These are phyloP conservation scores for Cyphomyrus plagiostoma DNA, from an alignment of 2,113 vertebrate genomes.

Conservation along the genomic window DNA sequence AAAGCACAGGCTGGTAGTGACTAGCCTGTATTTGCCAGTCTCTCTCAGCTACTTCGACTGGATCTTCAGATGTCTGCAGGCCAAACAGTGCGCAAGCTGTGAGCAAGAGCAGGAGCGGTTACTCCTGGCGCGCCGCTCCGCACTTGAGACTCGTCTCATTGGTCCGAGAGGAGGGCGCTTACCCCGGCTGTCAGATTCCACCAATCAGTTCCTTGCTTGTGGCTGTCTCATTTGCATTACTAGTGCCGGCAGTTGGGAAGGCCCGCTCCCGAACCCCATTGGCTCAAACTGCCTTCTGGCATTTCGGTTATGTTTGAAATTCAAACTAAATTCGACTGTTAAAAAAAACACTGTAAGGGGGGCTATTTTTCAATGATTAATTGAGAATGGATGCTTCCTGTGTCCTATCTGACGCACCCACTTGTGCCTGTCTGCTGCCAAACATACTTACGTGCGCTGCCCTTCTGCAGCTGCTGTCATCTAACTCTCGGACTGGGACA, in stretches of 20 bases:
- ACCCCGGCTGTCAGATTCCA: not conserved
- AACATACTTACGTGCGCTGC: not conserved
- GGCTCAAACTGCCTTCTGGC: conserved; percentile 2
- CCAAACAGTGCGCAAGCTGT: not conserved
- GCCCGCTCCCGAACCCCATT: not conserved
- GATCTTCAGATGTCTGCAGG: not conserved
- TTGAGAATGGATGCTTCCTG: not conserved
- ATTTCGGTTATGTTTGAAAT: conserved; percentile 4
- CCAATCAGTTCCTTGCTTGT: not conserved
- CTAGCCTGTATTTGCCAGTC: not conserved
- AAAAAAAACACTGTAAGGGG: conserved; percentile 5
- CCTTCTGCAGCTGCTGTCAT: not conserved
- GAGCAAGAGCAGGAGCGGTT: not conserved
- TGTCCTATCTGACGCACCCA: not conserved
- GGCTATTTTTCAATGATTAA: not conserved
- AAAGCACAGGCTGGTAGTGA: not conserved
- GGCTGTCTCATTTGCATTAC: not conserved
- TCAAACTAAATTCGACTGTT: not conserved
- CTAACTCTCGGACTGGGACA: not conserved
- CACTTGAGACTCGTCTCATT: not conserved
- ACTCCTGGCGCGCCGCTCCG: not conserved
- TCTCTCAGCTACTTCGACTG: not conserved
- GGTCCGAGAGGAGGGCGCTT: not conserved
- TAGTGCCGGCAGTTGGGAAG: not conserved
- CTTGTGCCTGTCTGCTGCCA: not conserved